These are phyloP conservation scores for Zhengitettix transpicula DNA, from an alignment of 2,888 invertebrate genomes.

Conservation along the genomic window DNA sequence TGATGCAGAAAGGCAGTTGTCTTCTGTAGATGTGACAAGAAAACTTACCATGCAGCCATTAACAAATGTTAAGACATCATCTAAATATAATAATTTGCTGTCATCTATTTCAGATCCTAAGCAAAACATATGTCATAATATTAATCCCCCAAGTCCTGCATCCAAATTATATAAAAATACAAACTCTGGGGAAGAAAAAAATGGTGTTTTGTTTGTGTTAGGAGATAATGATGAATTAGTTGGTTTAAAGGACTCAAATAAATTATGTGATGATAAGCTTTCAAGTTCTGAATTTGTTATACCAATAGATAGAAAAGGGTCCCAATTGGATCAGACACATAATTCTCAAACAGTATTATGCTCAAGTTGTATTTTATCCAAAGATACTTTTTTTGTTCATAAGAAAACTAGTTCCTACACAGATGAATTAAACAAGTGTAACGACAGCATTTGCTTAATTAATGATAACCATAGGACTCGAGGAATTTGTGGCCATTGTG, in stretches of 20 bases:
- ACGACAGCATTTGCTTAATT: too few relatives aligned
- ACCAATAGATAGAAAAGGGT: too few relatives aligned
- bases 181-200: background rate
- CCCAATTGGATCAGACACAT: too few relatives aligned
- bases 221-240: slow-evolving; percentile 53
- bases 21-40: background rate
- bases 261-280: background rate
- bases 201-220: slow-evolving; percentile 44
- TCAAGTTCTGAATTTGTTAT: background rate
- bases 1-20: slow-evolving; percentile 5
- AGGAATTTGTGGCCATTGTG: too few relatives aligned
- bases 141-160: background rate
- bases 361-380: background rate
- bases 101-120: background rate
- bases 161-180: background rate
- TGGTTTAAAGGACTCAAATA: slow-evolving; percentile 33
- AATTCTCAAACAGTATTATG: too few relatives aligned
- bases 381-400: background rate
- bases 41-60: background rate
- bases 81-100: background rate
- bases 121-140: background rate
- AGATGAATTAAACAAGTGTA: too few relatives aligned
- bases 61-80: background rate
- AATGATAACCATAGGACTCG: too few relatives aligned
- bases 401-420: background rate